Evolutionary conservation across 2,797 vertebrate species (phyloP).

Genomic region (Acanthopagrus latus): DNA sequence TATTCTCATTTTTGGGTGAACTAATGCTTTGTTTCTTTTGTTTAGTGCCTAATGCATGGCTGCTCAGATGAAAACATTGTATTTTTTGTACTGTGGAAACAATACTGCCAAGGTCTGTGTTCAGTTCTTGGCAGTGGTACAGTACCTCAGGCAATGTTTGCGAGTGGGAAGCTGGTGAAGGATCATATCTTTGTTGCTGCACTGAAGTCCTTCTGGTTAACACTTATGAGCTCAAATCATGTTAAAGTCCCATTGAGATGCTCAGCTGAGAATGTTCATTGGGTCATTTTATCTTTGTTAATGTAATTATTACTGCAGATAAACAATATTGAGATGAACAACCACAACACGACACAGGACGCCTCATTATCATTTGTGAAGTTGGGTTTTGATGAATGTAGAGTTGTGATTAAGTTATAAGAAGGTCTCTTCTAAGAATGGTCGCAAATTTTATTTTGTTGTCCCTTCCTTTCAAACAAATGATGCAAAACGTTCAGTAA

Average conservation of each 20-base stretch:
- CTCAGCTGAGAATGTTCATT: background rate
- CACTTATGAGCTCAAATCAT: background rate
- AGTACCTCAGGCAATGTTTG: conserved; percentile 2
- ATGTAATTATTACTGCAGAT: background rate
- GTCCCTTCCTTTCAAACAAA: conserved; percentile 9
- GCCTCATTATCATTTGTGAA: background rate
- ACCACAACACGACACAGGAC: background rate
- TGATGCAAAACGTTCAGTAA: conserved; percentile 1
- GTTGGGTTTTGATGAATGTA: background rate
- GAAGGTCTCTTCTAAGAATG: too few relatives aligned
- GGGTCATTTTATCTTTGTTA: background rate
- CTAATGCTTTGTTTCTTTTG: background rate
- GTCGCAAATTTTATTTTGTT: background rate
- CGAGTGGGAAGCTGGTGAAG: conserved; percentile 18
- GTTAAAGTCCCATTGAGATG: too few relatives aligned
- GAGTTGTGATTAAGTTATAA: background rate
- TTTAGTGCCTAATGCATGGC: background rate
- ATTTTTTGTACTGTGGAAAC: background rate
- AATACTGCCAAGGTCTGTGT: background rate
- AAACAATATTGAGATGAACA: background rate
- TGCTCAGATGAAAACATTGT: conserved; percentile 3
- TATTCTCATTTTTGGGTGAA: too few relatives aligned
- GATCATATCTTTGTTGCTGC: conserved; percentile 18
- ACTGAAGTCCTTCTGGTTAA: background rate
- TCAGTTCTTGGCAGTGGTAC: conserved; percentile 32